Conservation (phyloP, 2,113 vertebrate species). For the Apaloderma vittatum region DNA sequence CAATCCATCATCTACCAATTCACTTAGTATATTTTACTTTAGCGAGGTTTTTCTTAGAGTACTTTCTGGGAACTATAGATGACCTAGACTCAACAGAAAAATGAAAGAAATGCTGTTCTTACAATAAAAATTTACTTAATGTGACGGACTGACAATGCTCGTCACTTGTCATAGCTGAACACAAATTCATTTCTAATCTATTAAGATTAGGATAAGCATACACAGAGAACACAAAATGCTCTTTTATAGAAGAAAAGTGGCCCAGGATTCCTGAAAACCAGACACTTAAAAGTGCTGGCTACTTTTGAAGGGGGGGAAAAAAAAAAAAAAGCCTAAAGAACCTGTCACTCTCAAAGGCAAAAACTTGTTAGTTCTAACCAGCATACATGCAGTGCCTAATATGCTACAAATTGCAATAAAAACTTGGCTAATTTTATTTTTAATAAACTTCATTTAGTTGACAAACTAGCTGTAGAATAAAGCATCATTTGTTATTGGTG, state of each 20-base stretch:
- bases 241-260: background rate
- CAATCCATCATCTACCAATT: background rate
- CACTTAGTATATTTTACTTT: background rate
- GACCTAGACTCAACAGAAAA: background rate
- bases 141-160: background rate
- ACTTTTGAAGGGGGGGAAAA: background rate
- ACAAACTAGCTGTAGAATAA: background rate
- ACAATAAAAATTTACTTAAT: background rate
- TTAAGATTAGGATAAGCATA: background rate
- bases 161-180: background rate
- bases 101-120: background rate
- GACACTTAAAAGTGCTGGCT: background rate
- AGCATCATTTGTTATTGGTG: background rate
- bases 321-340: background rate
- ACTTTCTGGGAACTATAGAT: background rate
- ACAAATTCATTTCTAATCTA: background rate
- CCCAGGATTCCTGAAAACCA: background rate
- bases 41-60: background rate
- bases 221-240: background rate
- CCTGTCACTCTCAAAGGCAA: background rate
- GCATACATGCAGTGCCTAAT: fast-evolving
- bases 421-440: background rate
- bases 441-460: background rate
- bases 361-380: background rate
- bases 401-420: background rate